These are phyloP conservation scores for Steatocranus sp. DNA, from an alignment of 2,797 vertebrate species.

Conservation along the genomic window DNA sequence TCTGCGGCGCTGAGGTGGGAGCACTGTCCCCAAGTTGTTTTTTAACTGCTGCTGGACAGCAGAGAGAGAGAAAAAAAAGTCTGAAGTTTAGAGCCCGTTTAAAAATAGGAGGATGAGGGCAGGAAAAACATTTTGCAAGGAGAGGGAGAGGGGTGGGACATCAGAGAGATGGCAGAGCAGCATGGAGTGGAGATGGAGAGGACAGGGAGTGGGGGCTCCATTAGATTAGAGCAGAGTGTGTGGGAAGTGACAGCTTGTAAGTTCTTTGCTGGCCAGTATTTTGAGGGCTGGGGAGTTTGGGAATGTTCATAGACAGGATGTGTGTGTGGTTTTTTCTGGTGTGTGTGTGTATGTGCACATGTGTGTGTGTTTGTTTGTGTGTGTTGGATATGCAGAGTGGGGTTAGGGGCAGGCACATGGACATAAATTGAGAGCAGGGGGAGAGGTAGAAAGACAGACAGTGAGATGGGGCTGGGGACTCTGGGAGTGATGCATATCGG, in stretches of 20 bases:
- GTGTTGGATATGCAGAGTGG: conserved; percentile 20
- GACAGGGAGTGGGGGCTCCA: conserved; percentile 13
- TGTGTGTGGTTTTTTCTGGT: neutral
- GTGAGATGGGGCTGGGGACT: conserved; percentile 46
- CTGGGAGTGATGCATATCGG: conserved; percentile 60
- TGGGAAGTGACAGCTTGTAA: conserved; percentile 53
- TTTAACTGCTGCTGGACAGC: conserved; percentile 10
- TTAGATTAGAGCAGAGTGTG: conserved; percentile 41
- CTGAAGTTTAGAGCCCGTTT: neutral
- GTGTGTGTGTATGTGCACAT: neutral
- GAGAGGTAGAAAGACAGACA: conserved; percentile 39
- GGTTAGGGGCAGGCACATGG: neutral
- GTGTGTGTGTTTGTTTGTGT: neutral
- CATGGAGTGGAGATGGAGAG: conserved; percentile 7
- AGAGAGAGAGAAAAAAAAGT: neutral
- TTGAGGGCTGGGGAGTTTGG: conserved; percentile 36
- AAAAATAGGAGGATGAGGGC: neutral
- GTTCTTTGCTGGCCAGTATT: conserved; percentile 34
- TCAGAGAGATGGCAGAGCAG: conserved; percentile 16
- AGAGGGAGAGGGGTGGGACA: neutral
- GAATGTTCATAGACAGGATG: conserved; percentile 2
- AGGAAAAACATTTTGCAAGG: neutral
- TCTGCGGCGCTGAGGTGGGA: neutral
- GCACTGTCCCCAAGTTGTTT: conserved; percentile 8
- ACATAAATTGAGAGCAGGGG: conserved; percentile 40